Base-by-base conservation (phyloP, 2,888 invertebrate genomes). In the Spialia ferax region DNA sequence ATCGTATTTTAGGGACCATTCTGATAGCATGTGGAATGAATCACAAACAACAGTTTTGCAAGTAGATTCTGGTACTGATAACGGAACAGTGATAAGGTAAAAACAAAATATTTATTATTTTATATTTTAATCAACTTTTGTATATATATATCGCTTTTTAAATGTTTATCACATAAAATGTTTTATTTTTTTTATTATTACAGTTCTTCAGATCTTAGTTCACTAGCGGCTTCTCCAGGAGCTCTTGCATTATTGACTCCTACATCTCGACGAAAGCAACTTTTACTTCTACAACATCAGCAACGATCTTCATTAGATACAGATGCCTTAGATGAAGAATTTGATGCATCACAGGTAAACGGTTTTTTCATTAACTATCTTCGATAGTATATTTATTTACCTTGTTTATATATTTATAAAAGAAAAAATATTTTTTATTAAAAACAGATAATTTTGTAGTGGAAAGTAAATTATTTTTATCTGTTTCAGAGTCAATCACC, bases 11-110 rank as follows among this genome's bases (percentile, higher is more conserved):
- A 92, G 97, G 79, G 97, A 97, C 84, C 97, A 97, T 85, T 97
- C 97, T 56, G 97, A 98, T 82, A 97, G 97, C 60, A 96, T 97
- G 79, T 97, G 97, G 97, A 98, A 97, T 88, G 97, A 97, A 90
- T 97, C 97, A 11, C 97, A 98, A 90, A 96, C 96, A 8, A 97
- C 97, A 0, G 97, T 97, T 15, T 93, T 97, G 38, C 97, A 96
- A 88, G 95, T 95, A 0, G 97, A 97, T 80, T 95, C 96, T 15
- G 95, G 95, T 50, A 95, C 95, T 15, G 95, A 95, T 77, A 95
- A 95, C 83, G 95, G 95, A 48, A 95, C 95, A 1, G 94, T 95
- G 0, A 86, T 95, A 75, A 94, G 94, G 94, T 93, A 78, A 26
- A 52, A 2, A 18, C 18, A 7, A 38, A 38, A 11, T 38, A 32